phyloP scores from a whole-genome alignment of 2,113 vertebrate genomes.

The Zapus hudsonius region DNA sequence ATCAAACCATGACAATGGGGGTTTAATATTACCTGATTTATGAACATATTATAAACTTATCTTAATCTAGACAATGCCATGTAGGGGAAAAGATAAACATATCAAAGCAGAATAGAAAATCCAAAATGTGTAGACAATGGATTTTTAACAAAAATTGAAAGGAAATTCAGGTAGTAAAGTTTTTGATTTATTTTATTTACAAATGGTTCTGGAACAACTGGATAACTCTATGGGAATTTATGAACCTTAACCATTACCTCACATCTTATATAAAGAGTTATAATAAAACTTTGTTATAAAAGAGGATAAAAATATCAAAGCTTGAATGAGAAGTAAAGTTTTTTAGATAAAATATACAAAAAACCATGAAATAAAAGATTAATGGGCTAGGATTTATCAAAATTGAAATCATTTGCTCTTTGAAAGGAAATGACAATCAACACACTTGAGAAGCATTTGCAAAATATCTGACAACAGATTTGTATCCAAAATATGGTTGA shows the following conservation, averaged over 20 bases:
- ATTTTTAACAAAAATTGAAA: neutral
- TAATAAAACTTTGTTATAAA: conserved; percentile 27
- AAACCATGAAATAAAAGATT: neutral
- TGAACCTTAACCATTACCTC: neutral
- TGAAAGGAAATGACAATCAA: neutral
- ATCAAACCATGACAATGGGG: too few relatives aligned
- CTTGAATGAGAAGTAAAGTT: neutral
- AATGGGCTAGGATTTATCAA: neutral
- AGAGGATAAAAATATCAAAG: neutral
- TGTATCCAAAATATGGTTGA: neutral
- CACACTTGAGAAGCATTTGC: neutral
- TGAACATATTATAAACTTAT: neutral
- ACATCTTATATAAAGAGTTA: neutral
- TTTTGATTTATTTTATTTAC: neutral
- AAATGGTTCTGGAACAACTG: neutral
- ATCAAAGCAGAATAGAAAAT: neutral
- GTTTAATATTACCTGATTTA: neutral
- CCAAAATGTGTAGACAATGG: neutral
- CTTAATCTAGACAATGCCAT: neutral
- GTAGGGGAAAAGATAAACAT: neutral
- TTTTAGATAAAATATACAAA: conserved; percentile 1
- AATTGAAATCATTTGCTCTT: conserved; percentile 43
- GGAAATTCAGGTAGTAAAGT: neutral
- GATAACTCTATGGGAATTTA: neutral
- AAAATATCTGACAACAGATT: conserved; percentile 14